Conservation (phyloP, 2,888 invertebrate genomes). For the Teleogryllus oceanicus region DNA sequence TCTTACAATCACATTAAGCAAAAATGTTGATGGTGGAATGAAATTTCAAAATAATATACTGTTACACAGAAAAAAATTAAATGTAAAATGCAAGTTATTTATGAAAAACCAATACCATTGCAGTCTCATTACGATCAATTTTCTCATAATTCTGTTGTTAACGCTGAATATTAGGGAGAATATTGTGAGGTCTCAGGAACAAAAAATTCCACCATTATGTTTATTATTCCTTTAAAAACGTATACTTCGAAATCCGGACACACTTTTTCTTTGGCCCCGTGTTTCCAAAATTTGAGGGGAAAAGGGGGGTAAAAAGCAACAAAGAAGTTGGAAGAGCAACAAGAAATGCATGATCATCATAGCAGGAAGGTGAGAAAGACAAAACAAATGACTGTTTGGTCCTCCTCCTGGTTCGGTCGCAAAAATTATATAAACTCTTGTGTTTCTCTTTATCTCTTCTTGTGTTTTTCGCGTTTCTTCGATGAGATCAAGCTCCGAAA, state of each 20-base stretch:
- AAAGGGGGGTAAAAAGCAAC: background rate
- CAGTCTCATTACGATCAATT: too few relatives aligned
- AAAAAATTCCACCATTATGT: background rate
- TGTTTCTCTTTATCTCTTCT: background rate
- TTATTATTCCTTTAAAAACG: background rate
- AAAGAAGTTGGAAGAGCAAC: background rate
- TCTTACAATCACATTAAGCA: too few relatives aligned
- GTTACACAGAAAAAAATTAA: too few relatives aligned
- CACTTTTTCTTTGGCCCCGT: background rate
- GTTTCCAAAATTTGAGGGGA: background rate
- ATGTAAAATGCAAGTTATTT: too few relatives aligned
- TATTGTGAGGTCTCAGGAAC: background rate
- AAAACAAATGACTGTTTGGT: background rate
- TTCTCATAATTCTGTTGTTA: too few relatives aligned
- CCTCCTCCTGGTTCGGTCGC: slow-evolving; percentile 1
- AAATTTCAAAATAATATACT: too few relatives aligned
- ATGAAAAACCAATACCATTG: too few relatives aligned
- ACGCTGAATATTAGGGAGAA: background rate
- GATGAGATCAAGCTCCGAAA: too few relatives aligned
- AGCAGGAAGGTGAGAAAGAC: background rate
- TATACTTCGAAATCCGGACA: slow-evolving; percentile 6
- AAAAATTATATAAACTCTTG: background rate
- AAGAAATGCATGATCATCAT: slow-evolving; percentile 11
- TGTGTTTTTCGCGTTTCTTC: background rate
- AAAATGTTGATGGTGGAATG: too few relatives aligned